Evolutionary conservation across 2,113 vertebrate species (phyloP).

Genomic region (Maccullochella peelii): DNA sequence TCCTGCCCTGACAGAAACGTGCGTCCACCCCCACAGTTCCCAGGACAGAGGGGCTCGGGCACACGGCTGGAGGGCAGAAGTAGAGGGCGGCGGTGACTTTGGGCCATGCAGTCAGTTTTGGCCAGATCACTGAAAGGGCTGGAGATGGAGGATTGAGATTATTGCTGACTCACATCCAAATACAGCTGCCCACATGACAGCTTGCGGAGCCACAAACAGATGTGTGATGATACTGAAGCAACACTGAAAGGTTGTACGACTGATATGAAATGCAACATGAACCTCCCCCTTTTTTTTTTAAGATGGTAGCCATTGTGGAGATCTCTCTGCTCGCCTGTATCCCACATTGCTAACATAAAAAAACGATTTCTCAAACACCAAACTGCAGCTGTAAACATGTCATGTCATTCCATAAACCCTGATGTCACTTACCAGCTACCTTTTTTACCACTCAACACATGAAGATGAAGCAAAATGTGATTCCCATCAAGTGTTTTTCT

Average conservation of each 20-base stretch:
- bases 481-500: conserved; percentile 46
- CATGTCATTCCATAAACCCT: not conserved
- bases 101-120: conserved; percentile 48
- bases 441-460: not conserved
- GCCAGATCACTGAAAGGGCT: conserved; percentile 34
- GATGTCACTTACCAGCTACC: not conserved
- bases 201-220: conserved; percentile 55
- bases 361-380: not conserved
- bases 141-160: conserved; percentile 34
- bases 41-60: conserved; percentile 38
- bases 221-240: conserved; percentile 10
- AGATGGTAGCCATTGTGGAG: not conserved
- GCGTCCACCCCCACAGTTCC: conserved; percentile 41
- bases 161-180: conserved; percentile 58
- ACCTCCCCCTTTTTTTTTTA: not conserved
- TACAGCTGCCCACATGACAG: conserved; percentile 39
- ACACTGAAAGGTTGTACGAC: conserved; percentile 13
- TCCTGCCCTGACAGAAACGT: conserved; percentile 33
- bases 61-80: conserved; percentile 58
- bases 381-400: not conserved
- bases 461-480: conserved; percentile 33
- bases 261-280: conserved; percentile 13
- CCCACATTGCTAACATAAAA: not conserved
- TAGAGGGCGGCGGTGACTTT: conserved; percentile 66
- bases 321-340: not conserved